Evolutionary conservation across 2,888 invertebrate genomes (phyloP), one percentile per base, ranked within the genome.

Genomic region (Chymomyza procnemis): DNA sequence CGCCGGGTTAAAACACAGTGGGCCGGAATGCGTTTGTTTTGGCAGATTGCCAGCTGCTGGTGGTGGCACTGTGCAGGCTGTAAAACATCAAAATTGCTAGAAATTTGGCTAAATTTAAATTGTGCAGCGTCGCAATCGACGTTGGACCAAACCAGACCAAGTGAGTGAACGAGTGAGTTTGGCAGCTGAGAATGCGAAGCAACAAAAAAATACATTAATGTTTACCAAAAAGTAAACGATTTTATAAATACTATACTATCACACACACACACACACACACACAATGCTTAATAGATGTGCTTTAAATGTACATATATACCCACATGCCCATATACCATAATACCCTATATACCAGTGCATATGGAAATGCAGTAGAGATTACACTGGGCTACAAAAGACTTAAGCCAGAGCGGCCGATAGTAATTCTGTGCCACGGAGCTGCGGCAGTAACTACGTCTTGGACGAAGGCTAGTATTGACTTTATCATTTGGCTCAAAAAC

Each of bases 1-100:
- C 81, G 26, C 87, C 87, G n/a, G 81, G 85, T 26, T 82, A 82
- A 63, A 41, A 18, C 18, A 18, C 18, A 18, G 50, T 50, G 16
- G 50, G 50, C 3, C 16, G 18, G 2, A 19, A 50, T n/a, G n/a
- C 18, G 50, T 19, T 22, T 5, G 4, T 12, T 21, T 54, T 54
- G 54, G 54, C 54, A 9, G 4, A 14, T 22, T 18, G 54, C 54
- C 54, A 54, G 21, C 21, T 54, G 26, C 22, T 22, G 22, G 54
- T 54, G 26, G 54, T 22, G 22, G 54, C 14, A 3, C 4, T 19
- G 14, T 22, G 4, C 54, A 54, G 54, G 54, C 21, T 54, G 54
- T 22, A 21, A 18, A 5, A 16, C 6, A 0, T 5, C 34, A 41
- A 41, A 41, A 41, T 41, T 41, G 34, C 34, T 41, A 2, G 9